These are phyloP conservation scores for Polyommatus icarus DNA, from an alignment of 2,888 invertebrate species.

Conservation along the genomic window DNA sequence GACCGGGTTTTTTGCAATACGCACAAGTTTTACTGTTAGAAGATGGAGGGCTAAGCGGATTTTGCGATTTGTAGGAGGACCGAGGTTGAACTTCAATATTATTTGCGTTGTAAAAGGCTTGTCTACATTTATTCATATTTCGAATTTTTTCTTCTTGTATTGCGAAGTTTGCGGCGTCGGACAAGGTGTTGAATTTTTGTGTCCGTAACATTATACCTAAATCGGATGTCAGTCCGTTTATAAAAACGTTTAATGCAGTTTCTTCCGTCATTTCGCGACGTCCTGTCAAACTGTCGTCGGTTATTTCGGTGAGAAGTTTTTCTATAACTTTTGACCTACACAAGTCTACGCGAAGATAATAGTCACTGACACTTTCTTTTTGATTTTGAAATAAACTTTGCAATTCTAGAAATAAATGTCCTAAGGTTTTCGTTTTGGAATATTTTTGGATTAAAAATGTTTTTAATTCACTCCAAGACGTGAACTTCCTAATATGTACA, in stretches of 20 bases:
- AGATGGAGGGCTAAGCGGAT: not conserved
- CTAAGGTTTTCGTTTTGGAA: constrained; percentile 41
- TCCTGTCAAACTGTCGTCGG: constrained; percentile 36
- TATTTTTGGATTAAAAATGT: no score
- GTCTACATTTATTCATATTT: constrained; percentile 36
- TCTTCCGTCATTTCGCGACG: constrained; percentile 41
- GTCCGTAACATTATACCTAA: constrained; percentile 44
- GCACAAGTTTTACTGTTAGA: no score
- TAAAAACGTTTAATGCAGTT: constrained; percentile 41
- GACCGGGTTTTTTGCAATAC: no score
- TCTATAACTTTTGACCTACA: constrained; percentile 37
- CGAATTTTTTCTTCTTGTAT: constrained; percentile 40
- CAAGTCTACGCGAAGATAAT: constrained; percentile 43
- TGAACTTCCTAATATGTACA: no score
- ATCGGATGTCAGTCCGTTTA: no score
- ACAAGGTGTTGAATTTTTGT: constrained; percentile 37
- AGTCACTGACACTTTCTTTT: constrained; percentile 43
- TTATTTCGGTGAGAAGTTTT: no score
- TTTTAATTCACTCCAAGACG: no score
- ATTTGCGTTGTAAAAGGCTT: constrained; percentile 33
- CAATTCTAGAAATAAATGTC: constrained; percentile 43
- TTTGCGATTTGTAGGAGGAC: not conserved
- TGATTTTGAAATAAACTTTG: constrained; percentile 46
- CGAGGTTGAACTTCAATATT: not conserved
- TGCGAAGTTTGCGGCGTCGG: constrained; percentile 37